A percentile compares a stretch with the other conserved stretches of the same genome.
Evolutionary conservation across 1,140 invertebrate genomes (phyloP).

Genomic region (Drosophila fuyamai): DNA sequence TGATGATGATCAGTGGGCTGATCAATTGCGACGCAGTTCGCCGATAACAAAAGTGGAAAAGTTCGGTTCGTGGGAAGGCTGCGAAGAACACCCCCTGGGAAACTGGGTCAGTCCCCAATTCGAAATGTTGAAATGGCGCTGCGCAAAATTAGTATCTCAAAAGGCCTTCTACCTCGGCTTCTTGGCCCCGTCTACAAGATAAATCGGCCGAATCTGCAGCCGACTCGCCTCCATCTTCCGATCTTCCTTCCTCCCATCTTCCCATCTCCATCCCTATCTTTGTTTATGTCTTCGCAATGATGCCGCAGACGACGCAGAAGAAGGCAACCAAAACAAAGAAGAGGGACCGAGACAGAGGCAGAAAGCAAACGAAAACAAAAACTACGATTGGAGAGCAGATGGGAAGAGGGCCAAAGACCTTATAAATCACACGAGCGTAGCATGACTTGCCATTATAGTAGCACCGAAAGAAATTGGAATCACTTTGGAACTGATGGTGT

Average conservation of each 20-base stretch:
- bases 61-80: slow-evolving; percentile 1
- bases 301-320: slow-evolving; percentile 48
- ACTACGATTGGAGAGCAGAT: slow-evolving; percentile 34
- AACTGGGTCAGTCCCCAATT: slow-evolving; percentile 24
- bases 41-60: slow-evolving; percentile 9
- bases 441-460: slow-evolving; percentile 73
- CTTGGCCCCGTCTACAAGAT: slow-evolving; percentile 31
- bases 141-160: slow-evolving; percentile 18
- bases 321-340: slow-evolving; percentile 77
- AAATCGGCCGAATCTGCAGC: slow-evolving; percentile 24
- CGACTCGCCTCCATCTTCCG: slow-evolving; percentile 4
- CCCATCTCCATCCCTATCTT: slow-evolving; percentile 24
- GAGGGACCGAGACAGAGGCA: slow-evolving; percentile 20
- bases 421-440: slow-evolving; percentile 82
- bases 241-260: background rate
- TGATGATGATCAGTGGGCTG: slow-evolving; percentile 10
- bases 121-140: background rate
- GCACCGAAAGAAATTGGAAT: slow-evolving; percentile 24
- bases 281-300: slow-evolving; percentile 54
- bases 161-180: slow-evolving; percentile 4
- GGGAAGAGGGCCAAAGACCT: slow-evolving; percentile 71
- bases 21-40: slow-evolving; percentile 35
- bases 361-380: slow-evolving; percentile 39
- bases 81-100: background rate
- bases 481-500: background rate